Percentiles rank a stretch among this genome's conserved stretches.
Conservation (phyloP, 2,113 vertebrate genomes). For the Nothocercus nigrocapillus region DNA sequence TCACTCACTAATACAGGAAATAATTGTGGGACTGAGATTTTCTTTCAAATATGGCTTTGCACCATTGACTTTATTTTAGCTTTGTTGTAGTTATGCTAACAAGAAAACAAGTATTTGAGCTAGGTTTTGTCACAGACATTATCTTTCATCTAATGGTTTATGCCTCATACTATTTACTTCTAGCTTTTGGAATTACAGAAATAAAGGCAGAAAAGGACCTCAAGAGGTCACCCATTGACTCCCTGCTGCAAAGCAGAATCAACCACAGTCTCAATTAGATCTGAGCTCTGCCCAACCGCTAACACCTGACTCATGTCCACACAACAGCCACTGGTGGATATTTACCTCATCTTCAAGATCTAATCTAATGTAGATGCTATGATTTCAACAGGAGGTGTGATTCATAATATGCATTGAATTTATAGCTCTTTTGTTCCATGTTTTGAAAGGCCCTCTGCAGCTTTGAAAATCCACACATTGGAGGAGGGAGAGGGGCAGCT, state of each 20-base stretch:
- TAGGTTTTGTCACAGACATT: not conserved
- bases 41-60: conserved; percentile 24
- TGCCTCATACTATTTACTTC: not conserved
- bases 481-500: not conserved
- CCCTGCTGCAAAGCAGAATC: not conserved
- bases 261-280: not conserved
- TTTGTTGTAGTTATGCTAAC: conserved; percentile 39
- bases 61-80: conserved; percentile 36
- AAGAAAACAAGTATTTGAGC: not conserved
- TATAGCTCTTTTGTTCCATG: not conserved
- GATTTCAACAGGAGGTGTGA: not conserved
- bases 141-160: not conserved
- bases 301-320: not conserved
- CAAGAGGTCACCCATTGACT: not conserved
- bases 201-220: not conserved
- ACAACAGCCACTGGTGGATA: not conserved
- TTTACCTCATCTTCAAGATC: not conserved
- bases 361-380: not conserved
- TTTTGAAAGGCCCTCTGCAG: not conserved
- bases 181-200: not conserved
- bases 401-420: not conserved
- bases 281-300: not conserved
- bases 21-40: conserved; percentile 16
- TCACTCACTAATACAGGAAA: conserved; percentile 25
- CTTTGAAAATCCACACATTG: not conserved